Evolutionary conservation across 1,140 invertebrate species (phyloP).

Genomic region (Drosophila aff.): DNA sequence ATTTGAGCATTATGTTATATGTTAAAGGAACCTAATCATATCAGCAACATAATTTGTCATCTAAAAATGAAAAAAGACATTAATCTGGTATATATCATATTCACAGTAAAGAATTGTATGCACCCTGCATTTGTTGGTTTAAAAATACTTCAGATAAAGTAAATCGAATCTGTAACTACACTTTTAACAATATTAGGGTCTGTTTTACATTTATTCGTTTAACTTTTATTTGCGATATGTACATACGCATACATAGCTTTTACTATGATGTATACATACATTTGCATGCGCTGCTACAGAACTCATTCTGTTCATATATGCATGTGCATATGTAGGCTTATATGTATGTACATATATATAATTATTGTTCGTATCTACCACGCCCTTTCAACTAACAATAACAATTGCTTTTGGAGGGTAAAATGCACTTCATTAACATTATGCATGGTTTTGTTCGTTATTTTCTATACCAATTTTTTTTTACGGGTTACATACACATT

Average conservation of each 20-base stretch:
- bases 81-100: not conserved
- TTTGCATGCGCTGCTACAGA: constrained; percentile 4
- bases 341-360: not conserved
- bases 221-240: not conserved
- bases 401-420: not conserved
- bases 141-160: not conserved
- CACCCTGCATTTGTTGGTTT: not conserved
- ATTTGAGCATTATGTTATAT: constrained; percentile 1
- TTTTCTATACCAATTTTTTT: not conserved
- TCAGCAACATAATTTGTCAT: constrained; percentile 4
- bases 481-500: not conserved
- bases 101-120: not conserved
- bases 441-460: not conserved
- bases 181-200: not conserved
- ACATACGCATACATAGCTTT: not conserved
- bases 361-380: constrained; percentile 1
- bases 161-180: too few species aligned
- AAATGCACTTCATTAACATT: not conserved
- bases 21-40: constrained; percentile 15
- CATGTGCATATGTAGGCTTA: not conserved
- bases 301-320: not conserved
- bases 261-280: constrained; percentile 8
- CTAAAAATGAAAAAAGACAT: constrained; percentile 1
- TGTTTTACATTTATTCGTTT: not conserved
- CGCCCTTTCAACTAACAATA: constrained; percentile 4